phyloP scores from a whole-genome alignment of 2,113 vertebrate genomes.

The Ochotona curzoniae region DNA sequence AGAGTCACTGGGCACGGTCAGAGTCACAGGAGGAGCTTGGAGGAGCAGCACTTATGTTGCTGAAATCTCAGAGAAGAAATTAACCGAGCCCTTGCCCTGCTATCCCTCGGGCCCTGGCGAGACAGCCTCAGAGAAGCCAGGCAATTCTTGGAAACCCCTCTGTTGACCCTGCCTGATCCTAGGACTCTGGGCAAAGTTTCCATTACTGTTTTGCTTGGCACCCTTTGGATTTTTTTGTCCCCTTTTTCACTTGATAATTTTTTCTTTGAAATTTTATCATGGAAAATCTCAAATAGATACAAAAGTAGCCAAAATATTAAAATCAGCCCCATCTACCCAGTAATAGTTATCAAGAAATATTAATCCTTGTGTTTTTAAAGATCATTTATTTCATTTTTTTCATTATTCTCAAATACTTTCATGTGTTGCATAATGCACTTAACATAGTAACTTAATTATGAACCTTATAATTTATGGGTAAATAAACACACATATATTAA shows the following conservation, averaged over 20 bases:
- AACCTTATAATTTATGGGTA: not conserved
- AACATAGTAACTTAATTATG: not conserved
- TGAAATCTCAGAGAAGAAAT: not conserved
- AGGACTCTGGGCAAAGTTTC: not conserved
- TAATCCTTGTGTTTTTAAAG: not conserved
- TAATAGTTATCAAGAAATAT: not conserved
- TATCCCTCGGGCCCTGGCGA: fast-evolving
- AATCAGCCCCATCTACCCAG: not conserved
- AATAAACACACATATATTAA: not conserved
- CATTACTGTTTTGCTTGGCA: not conserved
- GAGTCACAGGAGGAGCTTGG: not conserved
- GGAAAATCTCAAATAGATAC: not conserved
- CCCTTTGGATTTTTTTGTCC: not conserved
- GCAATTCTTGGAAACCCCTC: not conserved
- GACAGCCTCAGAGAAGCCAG: not conserved
- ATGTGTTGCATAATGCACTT: not conserved
- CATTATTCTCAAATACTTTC: not conserved
- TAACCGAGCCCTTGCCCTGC: not conserved
- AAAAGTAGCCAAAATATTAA: not conserved
- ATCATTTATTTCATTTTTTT: not conserved
- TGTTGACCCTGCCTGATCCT: not conserved
- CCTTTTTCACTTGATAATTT: not conserved
- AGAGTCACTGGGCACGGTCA: not conserved
- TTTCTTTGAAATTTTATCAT: not conserved
- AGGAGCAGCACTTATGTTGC: fast-evolving